These are phyloP conservation scores for Apogon talboti DNA, from an alignment of 2,797 vertebrate species.

Conservation along the genomic window DNA sequence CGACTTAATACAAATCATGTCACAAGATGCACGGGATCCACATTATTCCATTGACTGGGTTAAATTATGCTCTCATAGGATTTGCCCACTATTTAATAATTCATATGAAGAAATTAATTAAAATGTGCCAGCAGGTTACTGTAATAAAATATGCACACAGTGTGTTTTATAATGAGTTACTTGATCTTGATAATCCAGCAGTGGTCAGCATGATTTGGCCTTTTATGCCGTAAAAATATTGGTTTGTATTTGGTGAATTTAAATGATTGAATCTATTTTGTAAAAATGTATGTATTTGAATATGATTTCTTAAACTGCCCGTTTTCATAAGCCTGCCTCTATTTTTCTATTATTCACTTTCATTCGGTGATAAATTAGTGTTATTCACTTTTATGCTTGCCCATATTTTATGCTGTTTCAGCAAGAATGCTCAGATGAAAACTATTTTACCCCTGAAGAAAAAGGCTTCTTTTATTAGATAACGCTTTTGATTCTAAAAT, in stretches of 20 bases:
- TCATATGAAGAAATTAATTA: constrained; percentile 43
- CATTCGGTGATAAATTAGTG: not conserved
- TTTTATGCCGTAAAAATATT: not conserved
- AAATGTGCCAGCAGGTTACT: constrained; percentile 24
- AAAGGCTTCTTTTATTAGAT: constrained; percentile 29
- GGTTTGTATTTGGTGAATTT: constrained; percentile 5
- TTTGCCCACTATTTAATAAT: constrained; percentile 34
- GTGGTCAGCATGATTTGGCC: constrained; percentile 22
- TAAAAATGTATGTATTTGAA: constrained; percentile 1
- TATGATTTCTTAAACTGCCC: constrained; percentile 1
- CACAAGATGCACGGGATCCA: constrained; percentile 11
- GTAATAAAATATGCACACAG: constrained; percentile 23
- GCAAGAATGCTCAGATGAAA: too few relatives aligned
- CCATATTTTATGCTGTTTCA: not conserved
- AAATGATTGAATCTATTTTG: not conserved
- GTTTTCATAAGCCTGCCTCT: not conserved
- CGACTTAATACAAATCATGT: constrained; percentile 20
- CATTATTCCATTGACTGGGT: constrained; percentile 20
- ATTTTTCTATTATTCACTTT: not conserved
- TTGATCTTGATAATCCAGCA: constrained; percentile 14
- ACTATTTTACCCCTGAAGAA: too few relatives aligned
- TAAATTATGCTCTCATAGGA: constrained; percentile 24
- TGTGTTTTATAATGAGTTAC: constrained; percentile 25
- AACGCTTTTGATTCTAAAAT: constrained; percentile 17
- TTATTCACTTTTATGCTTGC: too few relatives aligned